Percentiles rank a stretch among this genome's conserved stretches.
Evolutionary conservation across 2,888 invertebrate species (phyloP).

Genomic region (Drosophila histrio): DNA sequence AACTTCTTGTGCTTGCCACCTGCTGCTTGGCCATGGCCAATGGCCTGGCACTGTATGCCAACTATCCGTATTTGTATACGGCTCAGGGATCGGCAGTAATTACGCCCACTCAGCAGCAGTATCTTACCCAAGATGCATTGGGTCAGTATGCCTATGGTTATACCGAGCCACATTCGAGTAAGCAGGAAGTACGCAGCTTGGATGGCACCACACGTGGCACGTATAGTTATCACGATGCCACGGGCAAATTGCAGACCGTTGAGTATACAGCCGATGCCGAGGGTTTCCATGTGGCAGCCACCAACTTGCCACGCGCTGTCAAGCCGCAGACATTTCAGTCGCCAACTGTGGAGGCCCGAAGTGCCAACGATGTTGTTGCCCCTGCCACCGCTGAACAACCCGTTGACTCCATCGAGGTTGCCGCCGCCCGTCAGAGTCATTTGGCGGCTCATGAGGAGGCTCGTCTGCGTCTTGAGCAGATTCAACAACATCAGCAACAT

Average conservation of each 20-base stretch:
- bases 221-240: slow-evolving; percentile 87
- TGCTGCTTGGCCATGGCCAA: slow-evolving; percentile 67
- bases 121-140: slow-evolving; percentile 87
- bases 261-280: slow-evolving; percentile 86
- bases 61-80: slow-evolving; percentile 70
- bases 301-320: slow-evolving; percentile 85
- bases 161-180: slow-evolving; percentile 86
- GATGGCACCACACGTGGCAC: slow-evolving; percentile 87
- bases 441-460: slow-evolving; percentile 75
- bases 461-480: slow-evolving; percentile 68
- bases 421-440: slow-evolving; percentile 74
- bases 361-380: slow-evolving; percentile 21
- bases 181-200: slow-evolving; percentile 86
- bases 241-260: slow-evolving; percentile 86
- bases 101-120: slow-evolving; percentile 85
- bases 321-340: slow-evolving; percentile 27
- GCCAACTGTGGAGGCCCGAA: slow-evolving; percentile 29
- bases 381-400: slow-evolving; percentile 18
- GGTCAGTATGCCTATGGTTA: slow-evolving; percentile 88
- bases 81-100: slow-evolving; percentile 75
- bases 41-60: slow-evolving; percentile 60
- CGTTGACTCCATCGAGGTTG: slow-evolving; percentile 71
- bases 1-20: slow-evolving; percentile 65
- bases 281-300: slow-evolving; percentile 88
- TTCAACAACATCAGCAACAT: slow-evolving; percentile 38